phyloP scores from a whole-genome alignment of 2,888 invertebrate genomes.

The Cataglyphis cursor region DNA sequence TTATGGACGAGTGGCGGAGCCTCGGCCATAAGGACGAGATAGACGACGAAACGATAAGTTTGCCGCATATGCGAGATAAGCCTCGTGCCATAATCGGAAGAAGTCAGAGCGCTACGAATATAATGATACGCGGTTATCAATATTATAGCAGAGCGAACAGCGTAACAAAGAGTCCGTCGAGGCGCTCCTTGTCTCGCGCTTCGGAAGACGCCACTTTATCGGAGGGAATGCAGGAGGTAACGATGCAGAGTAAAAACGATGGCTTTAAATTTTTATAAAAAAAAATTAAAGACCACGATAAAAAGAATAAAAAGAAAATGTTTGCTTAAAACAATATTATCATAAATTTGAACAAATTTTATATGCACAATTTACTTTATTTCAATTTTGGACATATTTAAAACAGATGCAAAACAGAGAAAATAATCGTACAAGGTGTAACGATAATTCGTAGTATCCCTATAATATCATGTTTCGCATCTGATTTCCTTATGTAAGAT shows the following conservation, averaged over 20 bases:
- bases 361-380: background rate
- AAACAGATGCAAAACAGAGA: background rate
- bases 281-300: background rate
- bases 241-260: background rate
- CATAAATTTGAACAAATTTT: background rate
- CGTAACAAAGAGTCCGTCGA: constrained; percentile 80
- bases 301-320: background rate
- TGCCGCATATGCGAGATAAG: constrained; percentile 65
- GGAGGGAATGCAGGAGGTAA: constrained; percentile 75
- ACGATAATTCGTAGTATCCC: background rate
- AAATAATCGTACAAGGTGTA: background rate
- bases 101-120: constrained; percentile 93
- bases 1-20: constrained; percentile 95
- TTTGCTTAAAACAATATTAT: background rate
- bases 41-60: constrained; percentile 78
- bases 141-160: constrained; percentile 88
- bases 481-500: constrained; percentile 19
- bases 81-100: constrained; percentile 70
- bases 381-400: background rate
- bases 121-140: constrained; percentile 94
- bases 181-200: constrained; percentile 73
- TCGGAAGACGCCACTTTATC: constrained; percentile 83
- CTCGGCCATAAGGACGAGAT: constrained; percentile 90
- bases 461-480: constrained; percentile 10
- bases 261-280: background rate